Conservation (phyloP, 2,888 invertebrate species). For the Frankliniella intonsa region DNA sequence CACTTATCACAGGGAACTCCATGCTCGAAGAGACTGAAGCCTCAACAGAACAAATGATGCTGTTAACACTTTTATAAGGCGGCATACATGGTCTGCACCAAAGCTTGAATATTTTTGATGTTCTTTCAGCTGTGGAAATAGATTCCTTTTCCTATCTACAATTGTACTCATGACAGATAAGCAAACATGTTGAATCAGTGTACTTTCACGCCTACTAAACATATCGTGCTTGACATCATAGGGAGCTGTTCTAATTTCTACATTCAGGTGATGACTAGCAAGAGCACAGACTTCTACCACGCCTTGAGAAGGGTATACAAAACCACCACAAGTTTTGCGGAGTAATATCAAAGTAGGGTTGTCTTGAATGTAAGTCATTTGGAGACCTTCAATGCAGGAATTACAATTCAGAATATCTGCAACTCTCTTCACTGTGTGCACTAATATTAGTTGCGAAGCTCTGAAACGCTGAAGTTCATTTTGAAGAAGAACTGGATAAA, state of each 20-base stretch:
- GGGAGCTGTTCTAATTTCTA: background rate
- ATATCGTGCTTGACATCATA: background rate
- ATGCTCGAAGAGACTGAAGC: background rate
- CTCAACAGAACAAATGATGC: background rate
- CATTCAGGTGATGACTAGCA: background rate
- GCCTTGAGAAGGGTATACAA: background rate
- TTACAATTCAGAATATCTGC: constrained; percentile 2
- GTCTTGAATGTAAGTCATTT: background rate
- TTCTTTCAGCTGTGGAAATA: background rate
- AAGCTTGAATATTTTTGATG: background rate
- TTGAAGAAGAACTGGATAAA: background rate
- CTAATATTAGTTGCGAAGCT: background rate
- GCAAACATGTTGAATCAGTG: background rate
- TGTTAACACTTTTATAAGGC: background rate
- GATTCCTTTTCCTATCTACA: background rate
- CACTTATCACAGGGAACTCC: background rate
- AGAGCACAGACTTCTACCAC: background rate
- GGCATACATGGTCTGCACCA: background rate
- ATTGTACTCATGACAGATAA: background rate
- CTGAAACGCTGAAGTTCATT: constrained; percentile 7
- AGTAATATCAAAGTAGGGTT: background rate
- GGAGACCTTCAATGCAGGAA: background rate
- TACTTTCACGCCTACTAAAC: background rate
- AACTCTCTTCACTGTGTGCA: background rate
- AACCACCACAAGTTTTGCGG: background rate